A percentile compares a stretch with the other conserved stretches of the same genome.
Conservation (phyloP, 2,797 vertebrate genomes). For the Coilia nasus region DNA sequence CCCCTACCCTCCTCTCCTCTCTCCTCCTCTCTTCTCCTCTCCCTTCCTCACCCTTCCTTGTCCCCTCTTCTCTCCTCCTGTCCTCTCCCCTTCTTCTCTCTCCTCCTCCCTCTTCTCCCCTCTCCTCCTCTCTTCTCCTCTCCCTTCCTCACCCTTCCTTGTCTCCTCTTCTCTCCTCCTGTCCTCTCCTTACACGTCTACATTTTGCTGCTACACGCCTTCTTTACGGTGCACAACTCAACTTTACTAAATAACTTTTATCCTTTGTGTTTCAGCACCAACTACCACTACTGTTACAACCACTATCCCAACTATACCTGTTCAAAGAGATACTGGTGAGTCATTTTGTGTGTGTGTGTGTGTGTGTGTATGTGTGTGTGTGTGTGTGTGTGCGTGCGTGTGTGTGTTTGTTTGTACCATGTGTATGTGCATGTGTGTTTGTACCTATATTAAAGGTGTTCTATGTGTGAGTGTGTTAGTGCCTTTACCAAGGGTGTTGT, state of each 20-base stretch:
- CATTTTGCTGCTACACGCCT: too few relatives aligned
- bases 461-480: too few relatives aligned
- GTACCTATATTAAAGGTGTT: too few relatives aligned
- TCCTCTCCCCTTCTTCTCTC: background rate
- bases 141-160: too few relatives aligned
- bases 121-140: background rate
- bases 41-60: too few relatives aligned
- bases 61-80: too few relatives aligned
- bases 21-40: background rate
- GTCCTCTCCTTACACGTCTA: too few relatives aligned
- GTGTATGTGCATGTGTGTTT: too few relatives aligned
- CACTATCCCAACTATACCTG: background rate
- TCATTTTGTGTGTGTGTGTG: background rate
- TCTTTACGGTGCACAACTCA: background rate
- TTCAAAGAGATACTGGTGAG: background rate
- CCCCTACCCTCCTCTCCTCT: background rate
- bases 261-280: background rate
- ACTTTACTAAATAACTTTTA: background rate
- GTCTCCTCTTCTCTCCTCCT: too few relatives aligned
- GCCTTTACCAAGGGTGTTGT: too few relatives aligned
- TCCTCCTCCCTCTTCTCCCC: background rate
- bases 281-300: background rate
- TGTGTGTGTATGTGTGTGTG: slow-evolving; percentile 34
- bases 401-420: background rate
- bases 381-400: background rate